A percentile compares a stretch with the other conserved stretches of the same genome.
These are phyloP conservation scores for Hoplodrina blanda DNA, from an alignment of 2,888 invertebrate species.

Conservation along the genomic window DNA sequence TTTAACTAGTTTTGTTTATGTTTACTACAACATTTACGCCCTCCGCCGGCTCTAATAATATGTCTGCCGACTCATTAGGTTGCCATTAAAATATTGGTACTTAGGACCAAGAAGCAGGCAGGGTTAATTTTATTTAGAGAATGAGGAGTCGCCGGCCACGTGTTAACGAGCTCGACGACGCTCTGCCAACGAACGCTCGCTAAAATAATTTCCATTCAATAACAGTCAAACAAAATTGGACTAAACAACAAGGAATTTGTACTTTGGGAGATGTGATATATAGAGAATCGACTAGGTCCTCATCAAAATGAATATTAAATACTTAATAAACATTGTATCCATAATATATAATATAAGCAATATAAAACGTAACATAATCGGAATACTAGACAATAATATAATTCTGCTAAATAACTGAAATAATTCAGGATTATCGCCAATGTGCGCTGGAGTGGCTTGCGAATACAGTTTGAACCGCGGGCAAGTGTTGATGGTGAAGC, in stretches of 20 bases:
- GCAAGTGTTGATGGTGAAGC: conserved; percentile 67
- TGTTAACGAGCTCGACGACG: conserved; percentile 55
- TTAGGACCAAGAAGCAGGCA: conserved; percentile 61
- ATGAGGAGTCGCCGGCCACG: conserved; percentile 62
- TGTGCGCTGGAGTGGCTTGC: conserved; percentile 73
- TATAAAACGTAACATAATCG: conserved; percentile 91
- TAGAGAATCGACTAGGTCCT: conserved; percentile 91
- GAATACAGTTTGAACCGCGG: conserved; percentile 52
- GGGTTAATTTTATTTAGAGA: conserved; percentile 63
- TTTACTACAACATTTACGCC: conserved; percentile 65
- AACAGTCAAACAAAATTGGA: conserved; percentile 91
- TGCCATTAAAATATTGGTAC: conserved; percentile 57
- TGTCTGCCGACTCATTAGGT: conserved; percentile 50
- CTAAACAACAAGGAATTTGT: conserved; percentile 92
- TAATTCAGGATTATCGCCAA: conserved; percentile 83
- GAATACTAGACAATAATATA: conserved; percentile 90
- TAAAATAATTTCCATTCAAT: conserved; percentile 90
- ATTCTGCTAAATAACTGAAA: conserved; percentile 90
- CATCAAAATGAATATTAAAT: conserved; percentile 90
- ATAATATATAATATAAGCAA: conserved; percentile 90
- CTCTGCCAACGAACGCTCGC: conserved; percentile 72
- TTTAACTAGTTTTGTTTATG: conserved; percentile 73
- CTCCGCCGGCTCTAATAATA: conserved; percentile 49
- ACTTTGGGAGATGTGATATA: conserved; percentile 91
- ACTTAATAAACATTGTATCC: conserved; percentile 90